Evolutionary conservation across 2,113 vertebrate species (phyloP).

Genomic region (Oreochromis niloticus): DNA sequence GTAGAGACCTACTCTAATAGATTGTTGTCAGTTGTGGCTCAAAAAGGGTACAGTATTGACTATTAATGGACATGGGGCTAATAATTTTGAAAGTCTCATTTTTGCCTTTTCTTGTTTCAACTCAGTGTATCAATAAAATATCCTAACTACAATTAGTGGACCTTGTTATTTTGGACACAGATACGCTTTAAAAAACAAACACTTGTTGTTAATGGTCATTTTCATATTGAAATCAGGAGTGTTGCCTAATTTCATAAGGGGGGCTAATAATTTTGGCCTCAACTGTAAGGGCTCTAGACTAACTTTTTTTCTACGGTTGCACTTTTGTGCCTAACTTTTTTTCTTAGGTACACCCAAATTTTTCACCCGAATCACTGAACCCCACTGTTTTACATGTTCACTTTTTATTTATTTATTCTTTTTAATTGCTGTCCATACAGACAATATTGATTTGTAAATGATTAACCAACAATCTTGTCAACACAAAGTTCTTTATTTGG

Average conservation of each 20-base stretch:
- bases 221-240: not conserved
- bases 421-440: too few relatives aligned
- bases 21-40: too few relatives aligned
- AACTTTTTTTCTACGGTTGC: not conserved
- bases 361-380: too few relatives aligned
- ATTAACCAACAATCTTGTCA: too few relatives aligned
- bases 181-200: not conserved
- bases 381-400: too few relatives aligned
- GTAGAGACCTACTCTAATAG: too few relatives aligned
- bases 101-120: rapidly evolving
- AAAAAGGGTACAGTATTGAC: too few relatives aligned
- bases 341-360: not conserved
- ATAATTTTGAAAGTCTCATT: too few relatives aligned
- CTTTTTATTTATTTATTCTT: too few relatives aligned
- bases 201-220: not conserved
- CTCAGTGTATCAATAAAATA: not conserved
- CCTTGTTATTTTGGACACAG: not conserved
- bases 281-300: not conserved
- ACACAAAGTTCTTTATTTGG: too few relatives aligned
- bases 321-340: not conserved
- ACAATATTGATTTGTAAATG: too few relatives aligned
- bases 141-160: not conserved
- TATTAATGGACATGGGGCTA: too few relatives aligned
- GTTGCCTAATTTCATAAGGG: not conserved
- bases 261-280: not conserved